Conservation (phyloP, 2,888 invertebrate species). For the Agrotis ipsilon region DNA sequence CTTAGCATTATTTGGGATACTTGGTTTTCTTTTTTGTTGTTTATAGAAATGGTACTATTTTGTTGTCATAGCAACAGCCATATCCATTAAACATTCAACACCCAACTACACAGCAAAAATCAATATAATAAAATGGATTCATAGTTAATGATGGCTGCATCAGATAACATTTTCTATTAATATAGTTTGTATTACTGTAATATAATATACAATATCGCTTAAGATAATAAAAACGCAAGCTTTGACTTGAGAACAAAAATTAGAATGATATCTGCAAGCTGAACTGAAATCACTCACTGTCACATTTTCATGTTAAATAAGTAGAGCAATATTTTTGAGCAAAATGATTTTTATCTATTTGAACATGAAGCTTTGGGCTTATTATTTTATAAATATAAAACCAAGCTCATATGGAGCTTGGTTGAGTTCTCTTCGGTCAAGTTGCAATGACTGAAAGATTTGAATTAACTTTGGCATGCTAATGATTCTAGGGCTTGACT, state of each 20-base stretch:
- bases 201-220: background rate
- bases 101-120: conserved; percentile 2
- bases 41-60: background rate
- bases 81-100: conserved; percentile 21
- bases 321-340: background rate
- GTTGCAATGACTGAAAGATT: too few relatives aligned
- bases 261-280: background rate
- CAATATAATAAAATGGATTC: conserved; percentile 11
- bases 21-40: conserved; percentile 8
- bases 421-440: too few relatives aligned
- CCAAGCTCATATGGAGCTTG: too few relatives aligned
- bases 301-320: background rate
- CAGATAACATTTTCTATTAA: conserved; percentile 1
- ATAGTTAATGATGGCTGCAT: background rate
- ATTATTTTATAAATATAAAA: too few relatives aligned
- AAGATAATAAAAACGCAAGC: background rate
- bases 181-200: background rate
- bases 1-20: background rate
- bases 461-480: too few relatives aligned
- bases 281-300: background rate
- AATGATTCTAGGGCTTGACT: too few relatives aligned
- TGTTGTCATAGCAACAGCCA: conserved; percentile 18
- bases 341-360: background rate
- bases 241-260: background rate
- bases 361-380: background rate